These are phyloP conservation scores for Odontesthes bonariensis DNA, from an alignment of 2,113 vertebrate species.

Conservation along the genomic window DNA sequence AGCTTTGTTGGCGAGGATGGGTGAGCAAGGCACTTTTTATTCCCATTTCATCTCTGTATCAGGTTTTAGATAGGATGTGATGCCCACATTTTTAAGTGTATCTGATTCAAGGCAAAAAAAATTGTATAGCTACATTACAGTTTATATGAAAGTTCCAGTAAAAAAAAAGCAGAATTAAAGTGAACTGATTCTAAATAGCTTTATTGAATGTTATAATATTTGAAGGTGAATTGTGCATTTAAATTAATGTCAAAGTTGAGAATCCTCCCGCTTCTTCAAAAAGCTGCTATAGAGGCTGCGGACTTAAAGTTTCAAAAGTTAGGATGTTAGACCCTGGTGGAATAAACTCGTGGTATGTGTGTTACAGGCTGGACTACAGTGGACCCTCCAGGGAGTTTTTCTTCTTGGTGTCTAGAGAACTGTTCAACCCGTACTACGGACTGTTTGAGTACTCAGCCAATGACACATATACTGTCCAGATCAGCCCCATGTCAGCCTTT, in stretches of 20 bases:
- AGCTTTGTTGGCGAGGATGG: constrained; percentile 98
- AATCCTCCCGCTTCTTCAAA: too few relatives aligned
- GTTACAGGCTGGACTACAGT: constrained; percentile 94
- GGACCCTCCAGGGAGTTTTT: constrained; percentile 98
- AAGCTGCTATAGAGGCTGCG: neutral
- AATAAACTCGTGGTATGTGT: neutral
- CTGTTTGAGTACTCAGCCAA: constrained; percentile 99
- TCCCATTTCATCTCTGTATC: neutral
- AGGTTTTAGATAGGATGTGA: neutral
- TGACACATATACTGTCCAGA: constrained; percentile 99
- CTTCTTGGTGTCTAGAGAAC: constrained; percentile 97
- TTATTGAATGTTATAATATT: too few relatives aligned
- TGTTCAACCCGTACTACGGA: constrained; percentile 99
- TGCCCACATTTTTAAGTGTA: too few relatives aligned
- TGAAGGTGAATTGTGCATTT: too few relatives aligned
- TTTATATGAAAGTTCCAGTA: too few relatives aligned
- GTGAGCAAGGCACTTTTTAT: constrained; percentile 83
- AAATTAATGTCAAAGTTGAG: too few relatives aligned
- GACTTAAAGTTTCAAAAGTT: too few relatives aligned
- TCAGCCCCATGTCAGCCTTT: constrained; percentile 99
- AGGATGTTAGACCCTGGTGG: too few relatives aligned
- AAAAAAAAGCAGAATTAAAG: too few relatives aligned
- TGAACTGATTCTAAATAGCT: too few relatives aligned
- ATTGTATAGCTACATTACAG: too few relatives aligned
- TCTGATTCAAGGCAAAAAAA: too few relatives aligned